phyloP scores from a whole-genome alignment of 2,797 vertebrate species.

The Danio albolineatus region DNA sequence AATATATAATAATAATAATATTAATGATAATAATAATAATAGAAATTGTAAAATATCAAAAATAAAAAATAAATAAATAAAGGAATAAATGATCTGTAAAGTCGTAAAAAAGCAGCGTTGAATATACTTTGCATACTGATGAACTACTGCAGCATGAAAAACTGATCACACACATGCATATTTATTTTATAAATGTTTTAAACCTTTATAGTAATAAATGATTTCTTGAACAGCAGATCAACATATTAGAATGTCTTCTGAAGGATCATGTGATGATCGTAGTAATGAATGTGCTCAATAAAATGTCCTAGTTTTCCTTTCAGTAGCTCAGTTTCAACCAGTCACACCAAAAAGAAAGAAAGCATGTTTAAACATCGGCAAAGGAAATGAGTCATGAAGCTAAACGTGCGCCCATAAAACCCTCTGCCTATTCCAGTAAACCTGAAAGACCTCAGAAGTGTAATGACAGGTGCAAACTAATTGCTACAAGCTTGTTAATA shows the following conservation, averaged over 20 bases:
- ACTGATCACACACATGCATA: too few species aligned
- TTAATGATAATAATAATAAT: too few species aligned
- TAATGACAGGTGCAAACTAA: conserved; percentile 27
- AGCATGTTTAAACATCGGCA: background rate
- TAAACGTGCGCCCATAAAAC: conserved; percentile 13
- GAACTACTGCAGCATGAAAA: too few species aligned
- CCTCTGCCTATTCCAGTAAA: conserved; percentile 21
- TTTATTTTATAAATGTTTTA: too few species aligned
- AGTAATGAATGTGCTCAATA: background rate
- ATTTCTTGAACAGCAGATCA: too few species aligned
- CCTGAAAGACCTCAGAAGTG: conserved; percentile 11
- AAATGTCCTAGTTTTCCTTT: background rate
- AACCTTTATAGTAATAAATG: too few species aligned
- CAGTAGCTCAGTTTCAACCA: background rate
- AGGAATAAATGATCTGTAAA: too few species aligned
- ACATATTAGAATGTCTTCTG: background rate
- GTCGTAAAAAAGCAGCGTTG: too few species aligned
- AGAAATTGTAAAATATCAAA: too few species aligned
- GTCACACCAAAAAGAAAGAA: background rate
- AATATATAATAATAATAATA: too few species aligned
- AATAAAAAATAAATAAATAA: too few species aligned
- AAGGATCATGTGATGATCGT: background rate
- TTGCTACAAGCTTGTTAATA: conserved; percentile 30
- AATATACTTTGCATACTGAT: too few species aligned
- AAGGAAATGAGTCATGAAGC: conserved; percentile 7